A percentile compares a stretch with the other conserved stretches of the same genome.
These are phyloP conservation scores for Nothobranchius kuhntae DNA, from an alignment of 2,113 vertebrate species.

Conservation along the genomic window DNA sequence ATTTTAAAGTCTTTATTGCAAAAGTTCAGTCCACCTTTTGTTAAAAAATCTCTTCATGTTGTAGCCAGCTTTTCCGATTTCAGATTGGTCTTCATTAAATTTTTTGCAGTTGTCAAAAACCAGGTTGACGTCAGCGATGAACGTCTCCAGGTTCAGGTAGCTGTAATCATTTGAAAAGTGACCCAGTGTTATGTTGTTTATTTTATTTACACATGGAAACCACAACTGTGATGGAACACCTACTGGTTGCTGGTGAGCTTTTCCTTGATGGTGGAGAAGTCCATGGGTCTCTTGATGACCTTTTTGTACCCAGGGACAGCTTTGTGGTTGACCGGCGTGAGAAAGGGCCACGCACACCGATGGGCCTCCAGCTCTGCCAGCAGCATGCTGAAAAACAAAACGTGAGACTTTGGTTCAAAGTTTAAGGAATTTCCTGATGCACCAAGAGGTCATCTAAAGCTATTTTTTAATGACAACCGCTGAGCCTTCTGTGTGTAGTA, in stretches of 20 bases:
- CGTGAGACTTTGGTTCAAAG: neutral
- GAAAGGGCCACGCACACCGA: constrained; percentile 95
- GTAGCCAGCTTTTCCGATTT: constrained; percentile 93
- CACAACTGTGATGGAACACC: constrained; percentile 55
- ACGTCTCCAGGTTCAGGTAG: constrained; percentile 89
- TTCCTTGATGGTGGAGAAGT: constrained; percentile 95
- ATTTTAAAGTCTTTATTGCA: constrained; percentile 69
- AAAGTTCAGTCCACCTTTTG: constrained; percentile 93
- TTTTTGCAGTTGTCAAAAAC: constrained; percentile 99
- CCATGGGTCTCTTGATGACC: constrained; percentile 97
- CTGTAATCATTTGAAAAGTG: constrained; percentile 66
- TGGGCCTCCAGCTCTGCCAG: constrained; percentile 94
- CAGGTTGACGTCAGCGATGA: constrained; percentile 94
- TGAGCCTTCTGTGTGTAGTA: constrained; percentile 66
- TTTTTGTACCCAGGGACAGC: constrained; percentile 95
- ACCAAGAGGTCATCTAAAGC: neutral
- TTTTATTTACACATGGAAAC: neutral
- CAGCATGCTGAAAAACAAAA: constrained; percentile 79
- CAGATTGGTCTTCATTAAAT: constrained; percentile 97
- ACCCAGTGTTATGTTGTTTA: neutral
- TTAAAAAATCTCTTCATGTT: constrained; percentile 97
- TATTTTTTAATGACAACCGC: constrained; percentile 30
- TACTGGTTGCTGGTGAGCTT: constrained; percentile 93
- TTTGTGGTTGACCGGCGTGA: constrained; percentile 94
- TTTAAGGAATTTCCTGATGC: neutral